These are phyloP conservation scores for Dysidea cf. avara DNA, from an alignment of 37 sponge, comb jelly and placozoan genomes.

Conservation along the genomic window DNA sequence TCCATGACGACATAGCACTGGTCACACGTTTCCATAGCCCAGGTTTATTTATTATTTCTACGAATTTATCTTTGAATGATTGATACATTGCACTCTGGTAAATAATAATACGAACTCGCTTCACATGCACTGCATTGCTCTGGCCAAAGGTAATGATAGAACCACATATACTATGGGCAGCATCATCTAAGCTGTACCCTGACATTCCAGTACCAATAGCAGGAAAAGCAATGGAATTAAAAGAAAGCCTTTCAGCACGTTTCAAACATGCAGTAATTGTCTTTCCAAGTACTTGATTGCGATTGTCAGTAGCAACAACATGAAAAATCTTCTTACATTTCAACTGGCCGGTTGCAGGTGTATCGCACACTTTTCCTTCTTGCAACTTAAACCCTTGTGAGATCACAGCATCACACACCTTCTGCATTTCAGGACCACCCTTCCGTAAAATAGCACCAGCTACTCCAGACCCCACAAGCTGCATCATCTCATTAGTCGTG, in stretches of 20 bases:
- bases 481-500: neutral
- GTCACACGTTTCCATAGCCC: neutral
- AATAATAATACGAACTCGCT: neutral
- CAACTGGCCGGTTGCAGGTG: neutral
- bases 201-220: constrained; percentile 26
- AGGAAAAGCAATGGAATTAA: constrained; percentile 12
- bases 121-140: neutral
- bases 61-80: neutral
- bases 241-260: neutral
- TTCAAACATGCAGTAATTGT: neutral
- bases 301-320: neutral
- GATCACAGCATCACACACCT: neutral
- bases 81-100: neutral
- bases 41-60: neutral
- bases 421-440: constrained; percentile 8
- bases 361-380: neutral
- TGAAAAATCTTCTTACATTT: constrained; percentile 11
- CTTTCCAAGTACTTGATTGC: neutral
- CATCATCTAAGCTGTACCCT: neutral
- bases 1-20: neutral
- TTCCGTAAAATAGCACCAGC: neutral
- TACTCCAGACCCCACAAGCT: constrained; percentile 2
- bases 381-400: neutral
- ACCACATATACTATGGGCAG: neutral
- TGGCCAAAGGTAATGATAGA: constrained; percentile 2